Evolutionary conservation across 2,113 vertebrate genomes (phyloP), one percentile per base, ranked within the genome.

Genomic region (Pao palembangensis): DNA sequence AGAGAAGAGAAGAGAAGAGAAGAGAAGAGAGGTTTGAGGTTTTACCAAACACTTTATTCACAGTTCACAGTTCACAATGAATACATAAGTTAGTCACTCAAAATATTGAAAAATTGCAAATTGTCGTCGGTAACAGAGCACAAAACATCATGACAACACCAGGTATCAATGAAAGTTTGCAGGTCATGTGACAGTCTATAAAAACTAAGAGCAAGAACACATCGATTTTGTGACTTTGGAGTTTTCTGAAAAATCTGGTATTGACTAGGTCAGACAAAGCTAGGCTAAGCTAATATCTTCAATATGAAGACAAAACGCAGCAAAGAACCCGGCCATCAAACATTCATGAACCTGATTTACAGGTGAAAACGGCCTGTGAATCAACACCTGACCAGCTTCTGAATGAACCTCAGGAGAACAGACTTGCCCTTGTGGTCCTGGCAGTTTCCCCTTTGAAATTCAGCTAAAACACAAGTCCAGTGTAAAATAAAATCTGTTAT

Each of bases 241-340:
- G 6, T 1, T 5, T 56, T 51, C 4, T 61, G 44, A 16, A 57
- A 42, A 47, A 28, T 3, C 25, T 6, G 25, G 3, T n/a, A 8
- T 18, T 19, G 17, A 18, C 50, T 12, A 23, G 19, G 13, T 14
- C 11, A 12, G 8, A 51, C 20, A 51, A 51, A 6, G 61, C 58
- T 70, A 43, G 68, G 18, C 34, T 38, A 38, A 50, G 55, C 66
- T 69, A 58, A 71, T 58, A 34, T 44, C 63, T 54, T 13, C 12
- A 28, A 56, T 48, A n/a, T n/a, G n/a, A n/a, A n/a, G n/a, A n/a
- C n/a, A n/a, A n/a, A n/a, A n/a, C n/a, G 44, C 6, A 47, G 21
- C 48, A 64, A 66, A 77, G 72, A 68, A 71, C 31, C 17, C 68
- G 58, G 48, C 19, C 73, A 60, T 77, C 38, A 61, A 67, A 64